Evolutionary conservation across 2,797 vertebrate genomes (phyloP).

Genomic region (Enteromius anoplus): DNA sequence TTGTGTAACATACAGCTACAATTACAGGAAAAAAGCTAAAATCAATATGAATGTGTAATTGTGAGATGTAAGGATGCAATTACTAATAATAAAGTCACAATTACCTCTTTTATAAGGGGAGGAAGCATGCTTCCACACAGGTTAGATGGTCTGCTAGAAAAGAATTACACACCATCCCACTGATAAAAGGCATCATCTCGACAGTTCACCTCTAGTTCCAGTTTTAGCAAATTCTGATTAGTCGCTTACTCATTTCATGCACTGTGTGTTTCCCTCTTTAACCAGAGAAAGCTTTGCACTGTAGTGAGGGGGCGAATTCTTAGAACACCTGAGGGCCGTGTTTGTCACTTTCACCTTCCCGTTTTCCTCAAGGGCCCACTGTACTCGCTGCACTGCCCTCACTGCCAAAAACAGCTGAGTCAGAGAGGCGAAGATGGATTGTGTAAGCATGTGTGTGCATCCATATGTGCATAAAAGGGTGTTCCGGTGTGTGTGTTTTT

Average conservation of each 20-base stretch:
- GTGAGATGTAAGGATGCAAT: neutral
- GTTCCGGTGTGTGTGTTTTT: conserved; percentile 3
- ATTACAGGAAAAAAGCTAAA: too few species aligned
- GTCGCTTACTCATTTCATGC: neutral
- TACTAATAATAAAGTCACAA: neutral
- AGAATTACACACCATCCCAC: neutral
- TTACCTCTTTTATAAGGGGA: neutral
- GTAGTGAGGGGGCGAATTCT: conserved; percentile 1
- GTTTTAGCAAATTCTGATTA: neutral
- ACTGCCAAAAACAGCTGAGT: conserved; percentile 70
- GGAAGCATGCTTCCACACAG: neutral
- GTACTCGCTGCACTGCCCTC: conserved; percentile 63
- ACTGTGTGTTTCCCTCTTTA: conserved; percentile 3
- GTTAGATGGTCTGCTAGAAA: neutral
- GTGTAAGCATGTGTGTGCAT: conserved; percentile 41
- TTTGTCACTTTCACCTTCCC: conserved; percentile 72
- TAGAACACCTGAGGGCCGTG: conserved; percentile 22
- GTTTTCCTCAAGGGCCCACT: conserved; percentile 57
- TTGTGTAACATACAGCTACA: too few species aligned
- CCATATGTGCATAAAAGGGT: conserved; percentile 34
- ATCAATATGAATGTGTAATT: too few species aligned
- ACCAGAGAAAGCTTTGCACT: neutral
- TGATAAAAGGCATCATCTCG: conserved; percentile 3
- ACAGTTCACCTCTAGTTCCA: neutral
- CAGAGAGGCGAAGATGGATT: conserved; percentile 58